A percentile compares a stretch with the other conserved stretches of the same genome.
Evolutionary conservation across 2,888 invertebrate species (phyloP).

Genomic region (Dastarcus helophoroides): DNA sequence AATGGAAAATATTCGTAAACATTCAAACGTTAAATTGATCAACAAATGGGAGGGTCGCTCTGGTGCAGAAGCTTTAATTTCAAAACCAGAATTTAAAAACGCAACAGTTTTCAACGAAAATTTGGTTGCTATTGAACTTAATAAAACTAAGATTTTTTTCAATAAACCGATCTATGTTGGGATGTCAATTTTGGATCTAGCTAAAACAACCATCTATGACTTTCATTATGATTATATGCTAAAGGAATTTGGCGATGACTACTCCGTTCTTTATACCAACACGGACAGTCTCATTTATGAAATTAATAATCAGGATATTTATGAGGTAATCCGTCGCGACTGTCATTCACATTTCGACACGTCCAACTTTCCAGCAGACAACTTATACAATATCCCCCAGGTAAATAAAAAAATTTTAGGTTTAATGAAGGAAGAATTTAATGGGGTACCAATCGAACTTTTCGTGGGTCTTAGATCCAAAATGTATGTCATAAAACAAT

Average conservation of each 20-base stretch:
- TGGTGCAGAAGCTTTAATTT: conserved; percentile 1
- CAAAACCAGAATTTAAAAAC: not conserved
- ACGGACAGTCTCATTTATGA: conserved; percentile 6
- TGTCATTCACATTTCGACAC: conserved; percentile 7
- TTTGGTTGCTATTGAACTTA: conserved; percentile 5
- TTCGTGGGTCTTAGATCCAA: conserved; percentile 1
- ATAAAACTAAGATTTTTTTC: conserved; percentile 3
- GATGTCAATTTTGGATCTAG: conserved; percentile 5
- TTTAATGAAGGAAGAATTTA: conserved; percentile 10
- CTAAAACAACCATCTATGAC: conserved; percentile 5
- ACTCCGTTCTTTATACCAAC: not conserved
- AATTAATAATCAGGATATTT: conserved; percentile 2
- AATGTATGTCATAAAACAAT: too few species aligned
- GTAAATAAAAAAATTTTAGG: conserved; percentile 24
- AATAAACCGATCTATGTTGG: conserved; percentile 8
- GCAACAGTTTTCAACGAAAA: conserved; percentile 4
- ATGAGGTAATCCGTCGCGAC: conserved; percentile 4
- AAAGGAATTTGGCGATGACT: not conserved
- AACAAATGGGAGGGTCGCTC: conserved; percentile 3
- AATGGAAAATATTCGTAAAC: conserved; percentile 6
- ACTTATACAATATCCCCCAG: conserved; percentile 14
- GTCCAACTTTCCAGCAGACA: conserved; percentile 6
- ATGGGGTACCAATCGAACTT: not conserved
- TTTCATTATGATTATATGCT: conserved; percentile 7
- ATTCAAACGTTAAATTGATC: conserved; percentile 2